phyloP scores from a whole-genome alignment of 1,140 invertebrate species.

The Tenebrio molitor region DNA sequence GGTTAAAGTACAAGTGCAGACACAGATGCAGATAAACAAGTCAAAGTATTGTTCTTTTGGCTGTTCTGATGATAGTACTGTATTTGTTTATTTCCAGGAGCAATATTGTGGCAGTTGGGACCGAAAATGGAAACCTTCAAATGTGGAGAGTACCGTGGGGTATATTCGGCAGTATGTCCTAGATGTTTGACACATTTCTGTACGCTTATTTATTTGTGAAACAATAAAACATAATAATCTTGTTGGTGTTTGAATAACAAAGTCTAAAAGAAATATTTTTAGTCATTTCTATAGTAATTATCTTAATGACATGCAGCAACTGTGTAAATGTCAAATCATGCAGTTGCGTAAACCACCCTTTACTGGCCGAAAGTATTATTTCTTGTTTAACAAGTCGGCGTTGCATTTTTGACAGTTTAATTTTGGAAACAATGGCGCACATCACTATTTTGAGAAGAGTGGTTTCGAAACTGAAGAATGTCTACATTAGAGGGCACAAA shows the following conservation, averaged over 20 bases:
- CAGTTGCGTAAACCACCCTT: too few species aligned
- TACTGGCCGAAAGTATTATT: too few species aligned
- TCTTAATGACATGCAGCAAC: too few species aligned
- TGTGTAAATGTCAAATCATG: too few species aligned
- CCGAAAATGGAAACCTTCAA: slow-evolving; percentile 59
- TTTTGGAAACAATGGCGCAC: slow-evolving; percentile 7
- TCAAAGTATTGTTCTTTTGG: too few species aligned
- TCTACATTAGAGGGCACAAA: background rate
- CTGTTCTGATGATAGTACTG: slow-evolving; percentile 32
- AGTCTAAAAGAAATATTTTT: too few species aligned
- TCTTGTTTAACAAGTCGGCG: too few species aligned
- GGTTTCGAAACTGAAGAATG: background rate
- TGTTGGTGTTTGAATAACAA: too few species aligned
- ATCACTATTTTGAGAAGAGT: background rate
- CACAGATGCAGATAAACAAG: slow-evolving; percentile 54
- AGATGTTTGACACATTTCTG: slow-evolving; percentile 10
- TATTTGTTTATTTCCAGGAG: slow-evolving; percentile 52
- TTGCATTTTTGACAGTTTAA: slow-evolving; percentile 23
- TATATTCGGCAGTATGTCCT: slow-evolving; percentile 12
- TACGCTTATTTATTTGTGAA: background rate
- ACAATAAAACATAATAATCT: too few species aligned
- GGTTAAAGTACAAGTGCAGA: slow-evolving; percentile 45
- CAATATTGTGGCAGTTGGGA: slow-evolving; percentile 59
- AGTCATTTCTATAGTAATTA: too few species aligned
- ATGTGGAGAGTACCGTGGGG: slow-evolving; percentile 62